Conservation (phyloP, 2,113 vertebrate genomes). For the Planiliza haematocheilus region DNA sequence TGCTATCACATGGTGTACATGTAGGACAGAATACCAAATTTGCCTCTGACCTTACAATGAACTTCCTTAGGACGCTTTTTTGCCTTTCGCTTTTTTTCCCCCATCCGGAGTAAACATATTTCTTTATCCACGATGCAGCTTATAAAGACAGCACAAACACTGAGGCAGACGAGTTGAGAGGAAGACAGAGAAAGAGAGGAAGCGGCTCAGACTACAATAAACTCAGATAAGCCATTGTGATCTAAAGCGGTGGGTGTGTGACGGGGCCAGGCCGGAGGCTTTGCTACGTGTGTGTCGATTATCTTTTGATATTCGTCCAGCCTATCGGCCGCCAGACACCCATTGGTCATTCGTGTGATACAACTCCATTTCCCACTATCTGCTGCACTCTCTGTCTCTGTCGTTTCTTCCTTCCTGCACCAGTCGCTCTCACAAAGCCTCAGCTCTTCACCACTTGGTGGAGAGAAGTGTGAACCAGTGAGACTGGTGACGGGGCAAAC, state of each 20-base stretch:
- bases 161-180: slow-evolving; percentile 22
- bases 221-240: slow-evolving; percentile 60
- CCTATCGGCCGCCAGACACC: slow-evolving; percentile 27
- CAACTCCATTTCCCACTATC: slow-evolving; percentile 16
- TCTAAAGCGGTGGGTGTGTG: slow-evolving; percentile 36
- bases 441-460: neutral
- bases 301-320: slow-evolving; percentile 51
- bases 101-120: slow-evolving; percentile 34
- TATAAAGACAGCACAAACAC: slow-evolving; percentile 30
- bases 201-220: slow-evolving; percentile 48
- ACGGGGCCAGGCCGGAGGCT: slow-evolving; percentile 24
- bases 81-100: slow-evolving; percentile 8
- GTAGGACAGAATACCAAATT: slow-evolving; percentile 1
- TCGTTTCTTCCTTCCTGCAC: slow-evolving; percentile 9
- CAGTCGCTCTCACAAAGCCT: neutral
- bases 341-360: slow-evolving; percentile 8
- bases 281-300: slow-evolving; percentile 26
- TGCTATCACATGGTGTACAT: neutral
- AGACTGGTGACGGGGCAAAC: too few species aligned
- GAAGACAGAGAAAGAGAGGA: slow-evolving; percentile 12
- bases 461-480: too few species aligned
- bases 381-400: slow-evolving; percentile 1
- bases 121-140: slow-evolving; percentile 18
- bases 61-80: neutral
- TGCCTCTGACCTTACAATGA: slow-evolving; percentile 21